Evolutionary conservation across 2,113 vertebrate genomes (phyloP), one percentile per base, ranked within the genome.

Genomic region (Motacilla alba): DNA sequence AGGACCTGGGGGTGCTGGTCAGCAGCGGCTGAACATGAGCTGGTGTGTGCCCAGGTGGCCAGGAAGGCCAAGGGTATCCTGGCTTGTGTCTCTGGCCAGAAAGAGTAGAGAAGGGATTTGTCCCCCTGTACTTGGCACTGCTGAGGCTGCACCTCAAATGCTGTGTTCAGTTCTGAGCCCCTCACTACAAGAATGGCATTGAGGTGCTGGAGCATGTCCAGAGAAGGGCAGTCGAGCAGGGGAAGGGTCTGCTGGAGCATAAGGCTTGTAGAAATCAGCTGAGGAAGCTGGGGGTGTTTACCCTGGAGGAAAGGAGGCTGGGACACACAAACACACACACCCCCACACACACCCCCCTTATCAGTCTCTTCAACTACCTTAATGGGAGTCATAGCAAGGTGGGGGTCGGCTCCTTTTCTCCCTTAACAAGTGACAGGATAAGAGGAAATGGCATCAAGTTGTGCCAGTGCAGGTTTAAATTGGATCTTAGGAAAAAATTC

Each of bases 371-470:
- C 39, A 78, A 8, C 6, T 52, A 9, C 17, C 24, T 47, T 17
- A 46, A 46, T 58, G 10, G 28, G 37, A 15, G 11, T 19, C 75
- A 24, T 52, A 31, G 20, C 1, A 2, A 52, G 19, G 11, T 59
- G 33, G 3, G 4, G 30, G 1, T 46, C 0, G 0, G 30, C 26
- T 26, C 37, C 13, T 53, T 67, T 39, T 47, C 26, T 17, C 15
- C 31, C 14, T n/a, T 59, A 46, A 60, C 30, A 35, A 73, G 21
- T 35, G 67, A 53, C 10, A 47, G 39, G 30, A 35, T 39, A 67
- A 47, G 26, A 60, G 52, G 30, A 73, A 67, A 53, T 53, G 26
- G 7, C 58, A 47, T 64, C 28, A 49, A 18, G 33, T 44, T 70
- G 23, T 63, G 23, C 21, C 26, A 46, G 33, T 37, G 28, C 8